Evolutionary conservation across 2,888 invertebrate species (phyloP).

Genomic region (Hirtodrosophila histrioides): DNA sequence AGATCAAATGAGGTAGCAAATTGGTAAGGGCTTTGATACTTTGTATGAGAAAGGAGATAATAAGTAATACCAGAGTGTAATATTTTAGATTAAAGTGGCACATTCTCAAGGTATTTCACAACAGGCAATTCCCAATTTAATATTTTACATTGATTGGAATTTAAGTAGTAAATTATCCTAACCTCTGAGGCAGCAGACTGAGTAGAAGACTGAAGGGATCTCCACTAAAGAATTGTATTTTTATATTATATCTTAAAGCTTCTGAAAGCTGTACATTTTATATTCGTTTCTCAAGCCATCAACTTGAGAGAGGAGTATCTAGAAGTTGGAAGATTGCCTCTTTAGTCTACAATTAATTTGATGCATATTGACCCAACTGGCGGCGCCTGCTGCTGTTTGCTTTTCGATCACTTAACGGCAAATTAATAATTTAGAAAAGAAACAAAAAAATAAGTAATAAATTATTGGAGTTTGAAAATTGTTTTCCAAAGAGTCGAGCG

Average conservation of each 20-base stretch:
- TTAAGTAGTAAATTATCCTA: too few species aligned
- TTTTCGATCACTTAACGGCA: constrained; percentile 65
- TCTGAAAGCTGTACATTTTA: too few species aligned
- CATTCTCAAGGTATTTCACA: too few species aligned
- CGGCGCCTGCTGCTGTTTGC: constrained; percentile 36
- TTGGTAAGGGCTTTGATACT: not conserved
- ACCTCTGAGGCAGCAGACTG: too few species aligned
- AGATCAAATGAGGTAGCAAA: constrained; percentile 28
- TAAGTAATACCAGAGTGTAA: too few species aligned
- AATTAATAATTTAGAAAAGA: constrained; percentile 61
- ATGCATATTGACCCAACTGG: constrained; percentile 10
- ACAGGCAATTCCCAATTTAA: too few species aligned
- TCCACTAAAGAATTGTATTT: too few species aligned
- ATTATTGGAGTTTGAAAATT: constrained; percentile 65
- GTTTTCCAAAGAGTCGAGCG: constrained; percentile 70
- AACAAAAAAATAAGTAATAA: constrained; percentile 62
- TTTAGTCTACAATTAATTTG: constrained; percentile 29
- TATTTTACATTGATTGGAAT: too few species aligned
- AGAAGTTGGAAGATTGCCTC: constrained; percentile 1
- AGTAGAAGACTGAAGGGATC: too few species aligned
- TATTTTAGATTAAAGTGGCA: too few species aligned
- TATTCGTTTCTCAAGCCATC: too few species aligned
- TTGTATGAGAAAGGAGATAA: not conserved
- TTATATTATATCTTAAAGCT: too few species aligned
- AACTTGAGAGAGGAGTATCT: not conserved